These are phyloP conservation scores for Dendrolimus punctatus DNA, from an alignment of 1,140 invertebrate genomes.

Conservation along the genomic window DNA sequence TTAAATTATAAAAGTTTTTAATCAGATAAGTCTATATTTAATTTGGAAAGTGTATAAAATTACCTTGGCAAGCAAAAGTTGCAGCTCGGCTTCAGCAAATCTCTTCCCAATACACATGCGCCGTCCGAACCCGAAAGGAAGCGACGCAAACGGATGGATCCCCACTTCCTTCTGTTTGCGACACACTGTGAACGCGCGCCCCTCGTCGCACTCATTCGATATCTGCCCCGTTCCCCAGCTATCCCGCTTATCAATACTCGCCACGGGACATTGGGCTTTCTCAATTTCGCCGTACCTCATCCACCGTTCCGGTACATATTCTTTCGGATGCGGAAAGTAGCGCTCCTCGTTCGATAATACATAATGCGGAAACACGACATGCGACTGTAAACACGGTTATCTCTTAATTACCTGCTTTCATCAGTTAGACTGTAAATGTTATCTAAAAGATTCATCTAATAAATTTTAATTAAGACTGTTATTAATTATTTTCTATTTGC, in stretches of 20 bases:
- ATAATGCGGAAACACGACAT: conserved; percentile 86
- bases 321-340: conserved; percentile 77
- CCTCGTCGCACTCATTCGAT: neutral
- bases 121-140: conserved; percentile 88
- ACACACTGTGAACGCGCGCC: conserved; percentile 26
- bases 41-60: neutral
- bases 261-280: conserved; percentile 10
- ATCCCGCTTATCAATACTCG: conserved; percentile 3
- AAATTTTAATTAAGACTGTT: no score
- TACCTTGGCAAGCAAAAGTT: conserved; percentile 77
- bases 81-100: conserved; percentile 86
- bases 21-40: no score
- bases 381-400: conserved; percentile 73
- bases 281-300: conserved; percentile 58
- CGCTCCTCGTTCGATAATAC: conserved; percentile 82
- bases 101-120: conserved; percentile 86
- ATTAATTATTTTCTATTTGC: no score
- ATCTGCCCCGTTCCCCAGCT: conserved; percentile 2
- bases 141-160: conserved; percentile 81
- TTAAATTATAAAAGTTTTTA: no score
- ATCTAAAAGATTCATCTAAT: no score
- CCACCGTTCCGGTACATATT: conserved; percentile 86
- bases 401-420: no score
- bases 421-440: no score
- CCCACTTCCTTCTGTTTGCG: conserved; percentile 52